Evolutionary conservation across 2,113 vertebrate genomes (phyloP).

Genomic region (Marmota monax): DNA sequence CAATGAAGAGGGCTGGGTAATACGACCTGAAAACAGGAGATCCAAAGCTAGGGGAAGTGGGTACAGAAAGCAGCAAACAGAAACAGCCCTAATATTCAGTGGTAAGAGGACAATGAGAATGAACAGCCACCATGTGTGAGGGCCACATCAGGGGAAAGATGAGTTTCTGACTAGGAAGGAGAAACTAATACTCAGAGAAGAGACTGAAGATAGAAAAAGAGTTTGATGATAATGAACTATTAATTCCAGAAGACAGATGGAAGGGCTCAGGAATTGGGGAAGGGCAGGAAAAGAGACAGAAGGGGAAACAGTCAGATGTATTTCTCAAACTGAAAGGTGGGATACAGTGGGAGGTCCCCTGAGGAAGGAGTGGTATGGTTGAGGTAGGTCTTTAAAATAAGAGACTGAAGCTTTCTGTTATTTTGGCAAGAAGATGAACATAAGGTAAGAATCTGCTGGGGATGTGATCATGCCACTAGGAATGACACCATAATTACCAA

Average conservation of each 20-base stretch:
- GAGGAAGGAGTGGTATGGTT: background rate
- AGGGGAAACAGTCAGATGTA: background rate
- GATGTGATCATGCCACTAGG: background rate
- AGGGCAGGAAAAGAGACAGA: background rate
- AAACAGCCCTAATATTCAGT: background rate
- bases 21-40: background rate
- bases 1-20: background rate
- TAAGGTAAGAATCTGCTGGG: background rate
- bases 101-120: background rate
- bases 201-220: background rate
- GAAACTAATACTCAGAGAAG: constrained; percentile 23
- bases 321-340: background rate
- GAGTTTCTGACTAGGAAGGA: constrained; percentile 34
- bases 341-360: background rate
- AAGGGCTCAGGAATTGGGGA: background rate
- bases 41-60: background rate
- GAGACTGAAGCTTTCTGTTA: background rate
- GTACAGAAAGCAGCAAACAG: background rate
- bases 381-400: background rate
- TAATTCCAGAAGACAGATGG: constrained; percentile 13
- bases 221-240: background rate
- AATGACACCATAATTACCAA: constrained; percentile 4
- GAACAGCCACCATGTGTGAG: background rate
- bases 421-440: constrained; percentile 9
- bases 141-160: background rate